Evolutionary conservation across 1,140 invertebrate species (phyloP), one percentile per base, ranked within the genome.

Genomic region (Portunus trituberculatus): DNA sequence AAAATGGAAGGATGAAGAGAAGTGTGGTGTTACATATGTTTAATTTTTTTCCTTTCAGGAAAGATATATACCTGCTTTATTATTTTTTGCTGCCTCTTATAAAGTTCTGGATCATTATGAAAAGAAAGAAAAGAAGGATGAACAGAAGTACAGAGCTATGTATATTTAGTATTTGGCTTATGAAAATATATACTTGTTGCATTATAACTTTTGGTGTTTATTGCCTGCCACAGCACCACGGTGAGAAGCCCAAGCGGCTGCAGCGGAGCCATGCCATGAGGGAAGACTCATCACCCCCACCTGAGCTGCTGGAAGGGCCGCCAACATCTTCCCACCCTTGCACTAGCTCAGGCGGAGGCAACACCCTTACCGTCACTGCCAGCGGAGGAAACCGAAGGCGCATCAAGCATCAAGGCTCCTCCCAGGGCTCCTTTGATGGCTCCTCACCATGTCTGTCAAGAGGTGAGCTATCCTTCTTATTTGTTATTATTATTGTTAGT

Each of bases 211-310:
- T 25, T n/a, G n/a, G 28, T 93, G 46, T 16, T 82, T 28, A 25
- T 39, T 84, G 10, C 48, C 32, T 29, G 7, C 6, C 76, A 29
- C 82, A 94, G 87, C 94, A 96, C 90, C 89, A 95, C 52, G 94
- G 94, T 32, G 92, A 92, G 32, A 96, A 96, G 52, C 97, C 98
- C 93, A 99, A 99, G 97, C 97, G 98, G 96, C 97, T 99, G 96
- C 98, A 98, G 39, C 98, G 98, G 96, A 99, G 98, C 96, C 98
- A 99, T 97, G 98, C 98, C 95, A 98, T 99, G 97, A 98, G 98
- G 96, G 98, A 99, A 97, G 98, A 98, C 95, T 98, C 98, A 92
- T 99, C 98, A 39, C 98, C 98, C 25, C 98, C 98, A 67, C 98
- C 98, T 96, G 98, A 98, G 96, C 97, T 98, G 96, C 96, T 96